A percentile compares a stretch with the other conserved stretches of the same genome.
These are phyloP conservation scores for Agelaius tricolor DNA, from an alignment of 2,113 vertebrate species.

Conservation along the genomic window DNA sequence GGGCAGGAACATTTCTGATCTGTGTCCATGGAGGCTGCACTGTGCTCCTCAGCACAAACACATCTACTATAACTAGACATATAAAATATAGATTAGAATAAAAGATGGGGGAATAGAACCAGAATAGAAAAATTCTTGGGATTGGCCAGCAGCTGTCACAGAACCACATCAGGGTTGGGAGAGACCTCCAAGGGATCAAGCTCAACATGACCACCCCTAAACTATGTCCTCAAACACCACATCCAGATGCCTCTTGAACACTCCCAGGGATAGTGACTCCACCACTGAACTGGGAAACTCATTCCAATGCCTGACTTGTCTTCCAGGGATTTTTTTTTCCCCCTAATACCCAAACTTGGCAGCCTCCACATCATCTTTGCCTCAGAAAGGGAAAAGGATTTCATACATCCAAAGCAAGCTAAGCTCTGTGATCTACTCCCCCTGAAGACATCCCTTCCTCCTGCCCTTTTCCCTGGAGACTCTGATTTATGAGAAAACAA, in stretches of 20 bases:
- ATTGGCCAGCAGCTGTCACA: neutral
- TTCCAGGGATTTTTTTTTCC: neutral
- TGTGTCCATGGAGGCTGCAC: neutral
- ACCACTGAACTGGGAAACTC: neutral
- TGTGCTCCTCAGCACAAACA: neutral
- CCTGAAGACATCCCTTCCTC: neutral
- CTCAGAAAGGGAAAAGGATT: neutral
- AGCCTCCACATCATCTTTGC: neutral
- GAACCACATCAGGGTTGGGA: neutral
- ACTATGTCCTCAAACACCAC: neutral
- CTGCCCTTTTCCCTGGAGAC: neutral
- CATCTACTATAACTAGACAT: fast-evolving
- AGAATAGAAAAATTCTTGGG: neutral
- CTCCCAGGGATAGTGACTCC: neutral
- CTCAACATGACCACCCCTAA: neutral
- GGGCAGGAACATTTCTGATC: neutral
- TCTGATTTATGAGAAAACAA: neutral
- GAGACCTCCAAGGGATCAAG: neutral
- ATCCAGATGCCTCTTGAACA: neutral
- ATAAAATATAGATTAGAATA: neutral
- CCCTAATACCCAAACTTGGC: neutral
- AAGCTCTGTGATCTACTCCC: neutral
- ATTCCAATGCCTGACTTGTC: neutral
- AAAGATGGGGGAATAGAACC: no score
- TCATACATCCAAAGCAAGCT: neutral